These are phyloP conservation scores for Ditylenchus dipsaci DNA, from an alignment of 1,140 invertebrate species.

Conservation along the genomic window DNA sequence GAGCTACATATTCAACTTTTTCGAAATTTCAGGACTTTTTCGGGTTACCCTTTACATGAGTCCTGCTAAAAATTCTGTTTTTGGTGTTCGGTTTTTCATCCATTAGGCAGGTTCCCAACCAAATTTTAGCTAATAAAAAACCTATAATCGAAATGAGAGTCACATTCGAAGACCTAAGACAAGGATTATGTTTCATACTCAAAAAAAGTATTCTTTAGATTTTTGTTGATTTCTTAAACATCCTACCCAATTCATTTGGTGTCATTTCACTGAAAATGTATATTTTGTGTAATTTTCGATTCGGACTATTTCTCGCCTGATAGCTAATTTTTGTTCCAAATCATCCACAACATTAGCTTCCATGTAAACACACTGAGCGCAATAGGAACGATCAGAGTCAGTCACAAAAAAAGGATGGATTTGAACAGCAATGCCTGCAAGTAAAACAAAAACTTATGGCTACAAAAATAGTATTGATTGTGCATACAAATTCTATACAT, in stretches of 20 bases:
- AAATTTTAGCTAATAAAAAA: too few species aligned
- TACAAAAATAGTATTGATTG: not conserved
- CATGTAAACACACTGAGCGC: slow-evolving; percentile 57
- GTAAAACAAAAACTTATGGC: not conserved
- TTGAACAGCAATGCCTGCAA: slow-evolving; percentile 33
- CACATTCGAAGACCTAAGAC: too few species aligned
- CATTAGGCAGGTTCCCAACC: too few species aligned
- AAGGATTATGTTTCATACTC: too few species aligned
- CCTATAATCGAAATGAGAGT: too few species aligned
- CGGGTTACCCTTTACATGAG: too few species aligned
- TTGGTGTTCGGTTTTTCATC: too few species aligned
- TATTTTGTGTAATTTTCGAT: not conserved
- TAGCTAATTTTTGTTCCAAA: slow-evolving; percentile 49
- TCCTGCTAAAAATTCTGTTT: too few species aligned
- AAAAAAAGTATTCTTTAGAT: too few species aligned
- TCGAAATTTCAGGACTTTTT: too few species aligned
- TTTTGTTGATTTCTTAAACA: too few species aligned
- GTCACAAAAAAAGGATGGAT: slow-evolving; percentile 57
- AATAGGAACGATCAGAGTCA: slow-evolving; percentile 53
- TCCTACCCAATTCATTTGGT: not conserved
- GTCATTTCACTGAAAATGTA: slow-evolving; percentile 37
- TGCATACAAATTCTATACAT: slow-evolving; percentile 51
- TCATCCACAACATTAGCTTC: slow-evolving; percentile 55
- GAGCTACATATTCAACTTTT: too few species aligned
- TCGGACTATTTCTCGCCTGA: slow-evolving; percentile 30